Base-by-base conservation (phyloP, 2,888 invertebrate species). In the Diploptera punctata region DNA sequence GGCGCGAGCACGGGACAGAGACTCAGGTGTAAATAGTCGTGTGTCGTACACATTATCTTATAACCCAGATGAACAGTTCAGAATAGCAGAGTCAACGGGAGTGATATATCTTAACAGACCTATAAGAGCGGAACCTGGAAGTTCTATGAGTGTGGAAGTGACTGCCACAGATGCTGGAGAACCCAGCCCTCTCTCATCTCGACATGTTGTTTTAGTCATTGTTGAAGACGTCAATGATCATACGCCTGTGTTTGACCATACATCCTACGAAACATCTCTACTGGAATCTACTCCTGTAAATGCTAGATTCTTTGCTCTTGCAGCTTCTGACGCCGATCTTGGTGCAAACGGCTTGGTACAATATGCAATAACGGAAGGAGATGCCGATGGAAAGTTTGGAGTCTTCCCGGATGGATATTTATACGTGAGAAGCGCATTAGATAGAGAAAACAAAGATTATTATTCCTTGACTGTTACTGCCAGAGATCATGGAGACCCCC, bases 331-430 rank as follows among this genome's bases (percentile, higher is more conserved):
- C 80, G 90, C 91, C 16, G 98, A 98, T 84, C 86, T 94, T 54
- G 95, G 93, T 0, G 82, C 85, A 1, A 97, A 94, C 82, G 93
- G 94, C 0, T 86, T 89, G 75, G 89, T 97, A 68, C 88, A 90
- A 0, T 97, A 96, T 82, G 87, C 89, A 60, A 95, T 98, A 67
- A 89, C 90, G 0, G 93, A 94, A 80, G 97, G 98, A 1, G 97
- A 98, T 80, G 84, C 86, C 5, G 94, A 95, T 79, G 89, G 87
- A 57, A 93, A 92, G 80, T 98, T 98, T 83, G 97, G 97, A 0
- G 91, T 98, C 49, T 98, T 98, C 80, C 98, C 98, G 0, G 97
- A 98, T 83, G 98, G 98, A 0, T 93, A 89, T 80, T 83, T 98
- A 33, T 98, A 95, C 82, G 94, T 98, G 0, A 92, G 93, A 79